Percentiles rank a stretch among this genome's conserved stretches.
Evolutionary conservation across 2,888 invertebrate species (phyloP).

Genomic region (Eulithis testata): DNA sequence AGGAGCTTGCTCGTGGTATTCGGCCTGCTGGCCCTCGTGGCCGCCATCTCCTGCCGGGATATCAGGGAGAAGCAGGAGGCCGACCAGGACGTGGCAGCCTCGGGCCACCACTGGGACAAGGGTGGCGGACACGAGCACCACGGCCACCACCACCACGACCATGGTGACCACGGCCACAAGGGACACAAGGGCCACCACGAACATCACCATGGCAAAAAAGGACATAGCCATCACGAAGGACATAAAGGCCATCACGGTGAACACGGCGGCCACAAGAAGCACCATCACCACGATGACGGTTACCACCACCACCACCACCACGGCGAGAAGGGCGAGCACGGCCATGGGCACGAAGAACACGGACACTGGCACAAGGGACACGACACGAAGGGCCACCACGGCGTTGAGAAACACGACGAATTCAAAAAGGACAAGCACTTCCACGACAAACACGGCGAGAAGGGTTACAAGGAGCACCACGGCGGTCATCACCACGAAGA

Average conservation of each 20-base stretch:
- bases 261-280: conserved; percentile 86
- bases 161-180: conserved; percentile 87
- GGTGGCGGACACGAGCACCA: conserved; percentile 88
- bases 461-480: conserved; percentile 90
- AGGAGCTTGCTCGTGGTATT: conserved; percentile 63
- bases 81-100: conserved; percentile 83
- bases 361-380: conserved; percentile 93
- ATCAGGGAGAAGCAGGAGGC: conserved; percentile 74
- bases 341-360: conserved; percentile 78
- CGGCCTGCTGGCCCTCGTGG: conserved; percentile 79
- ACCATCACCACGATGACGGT: conserved; percentile 87
- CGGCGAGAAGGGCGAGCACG: conserved; percentile 87
- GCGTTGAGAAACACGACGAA: conserved; percentile 92
- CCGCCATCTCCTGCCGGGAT: conserved; percentile 78
- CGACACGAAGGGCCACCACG: conserved; percentile 93
- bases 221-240: conserved; percentile 88
- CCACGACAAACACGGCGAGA: conserved; percentile 92
- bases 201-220: conserved; percentile 87
- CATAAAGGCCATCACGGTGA: conserved; percentile 86
- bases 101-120: conserved; percentile 65
- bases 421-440: conserved; percentile 94
- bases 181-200: conserved; percentile 88
- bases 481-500: conserved; percentile 91
- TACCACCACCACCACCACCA: conserved; percentile 86
- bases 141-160: conserved; percentile 85